These are phyloP conservation scores for Amphimallon solstitiale DNA, from an alignment of 2,888 invertebrate genomes.

Conservation along the genomic window DNA sequence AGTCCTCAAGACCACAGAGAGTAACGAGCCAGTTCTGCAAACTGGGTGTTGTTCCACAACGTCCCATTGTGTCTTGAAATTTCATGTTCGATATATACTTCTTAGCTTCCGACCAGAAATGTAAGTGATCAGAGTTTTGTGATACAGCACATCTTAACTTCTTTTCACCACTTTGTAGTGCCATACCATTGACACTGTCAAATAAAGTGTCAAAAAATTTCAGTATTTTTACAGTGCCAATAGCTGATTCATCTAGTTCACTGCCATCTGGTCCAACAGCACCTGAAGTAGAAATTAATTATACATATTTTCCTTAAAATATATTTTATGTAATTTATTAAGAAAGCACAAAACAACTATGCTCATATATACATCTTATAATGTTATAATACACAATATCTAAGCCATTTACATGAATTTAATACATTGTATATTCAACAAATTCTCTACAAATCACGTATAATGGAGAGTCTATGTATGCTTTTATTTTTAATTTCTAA, in stretches of 20 bases:
- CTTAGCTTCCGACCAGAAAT: neutral
- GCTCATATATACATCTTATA: neutral
- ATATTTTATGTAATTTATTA: neutral
- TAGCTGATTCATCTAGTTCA: neutral
- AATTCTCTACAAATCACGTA: no score
- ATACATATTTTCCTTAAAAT: neutral
- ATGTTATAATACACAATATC: no score
- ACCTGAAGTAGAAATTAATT: neutral
- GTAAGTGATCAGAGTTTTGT: neutral
- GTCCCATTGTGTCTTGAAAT: conserved; percentile 3
- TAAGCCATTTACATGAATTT: no score
- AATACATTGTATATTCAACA: no score
- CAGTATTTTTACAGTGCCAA: neutral
- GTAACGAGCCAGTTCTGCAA: conserved; percentile 36
- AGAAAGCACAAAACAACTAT: no score
- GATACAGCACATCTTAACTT: conserved; percentile 5
- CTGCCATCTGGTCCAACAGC: neutral
- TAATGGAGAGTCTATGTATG: no score
- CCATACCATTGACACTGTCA: conserved; percentile 27
- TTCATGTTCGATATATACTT: conserved; percentile 9
- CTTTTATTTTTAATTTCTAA: no score
- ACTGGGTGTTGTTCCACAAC: neutral
- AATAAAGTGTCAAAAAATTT: conserved; percentile 13
- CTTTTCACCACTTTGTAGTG: neutral
- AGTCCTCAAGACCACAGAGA: conserved; percentile 24